Evolutionary conservation across 2,888 invertebrate genomes (phyloP).

Genomic region (Helobdella robusta): DNA sequence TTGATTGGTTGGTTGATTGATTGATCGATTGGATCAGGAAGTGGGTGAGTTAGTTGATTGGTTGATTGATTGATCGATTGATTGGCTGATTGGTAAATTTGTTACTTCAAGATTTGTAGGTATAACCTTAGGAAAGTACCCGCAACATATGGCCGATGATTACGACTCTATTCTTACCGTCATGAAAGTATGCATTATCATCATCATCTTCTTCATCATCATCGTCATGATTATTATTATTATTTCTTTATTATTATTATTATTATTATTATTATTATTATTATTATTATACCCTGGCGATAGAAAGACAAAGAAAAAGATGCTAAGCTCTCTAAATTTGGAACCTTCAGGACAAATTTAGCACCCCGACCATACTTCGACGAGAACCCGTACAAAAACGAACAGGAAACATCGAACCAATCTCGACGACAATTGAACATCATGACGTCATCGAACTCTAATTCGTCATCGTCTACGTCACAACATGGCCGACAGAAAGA

Average conservation of each 20-base stretch:
- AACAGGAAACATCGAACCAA: too few relatives aligned
- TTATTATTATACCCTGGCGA: not conserved
- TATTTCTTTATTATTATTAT: not conserved
- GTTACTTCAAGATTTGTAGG: constrained; percentile 9
- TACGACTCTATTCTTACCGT: constrained; percentile 41
- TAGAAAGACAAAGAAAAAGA: constrained; percentile 44
- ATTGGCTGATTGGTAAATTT: too few relatives aligned
- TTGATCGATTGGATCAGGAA: not conserved
- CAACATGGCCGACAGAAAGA: too few relatives aligned
- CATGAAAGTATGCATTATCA: constrained; percentile 40
- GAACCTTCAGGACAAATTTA: constrained; percentile 47
- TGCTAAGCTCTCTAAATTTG: constrained; percentile 44
- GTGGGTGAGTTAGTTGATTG: not conserved
- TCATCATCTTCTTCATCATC: not conserved
- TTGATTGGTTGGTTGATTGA: not conserved
- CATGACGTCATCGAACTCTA: too few relatives aligned
- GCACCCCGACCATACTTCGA: constrained; percentile 46
- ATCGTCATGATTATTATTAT: too few relatives aligned
- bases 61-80: not conserved
- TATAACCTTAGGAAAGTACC: constrained; percentile 42
- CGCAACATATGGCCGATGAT: constrained; percentile 42
- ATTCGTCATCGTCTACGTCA: too few relatives aligned
- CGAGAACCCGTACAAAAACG: constrained; percentile 44
- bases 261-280: too few relatives aligned
- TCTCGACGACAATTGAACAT: too few relatives aligned